Evolutionary conservation across 2,797 vertebrate genomes (phyloP).

Genomic region (Coregonus suidteri): DNA sequence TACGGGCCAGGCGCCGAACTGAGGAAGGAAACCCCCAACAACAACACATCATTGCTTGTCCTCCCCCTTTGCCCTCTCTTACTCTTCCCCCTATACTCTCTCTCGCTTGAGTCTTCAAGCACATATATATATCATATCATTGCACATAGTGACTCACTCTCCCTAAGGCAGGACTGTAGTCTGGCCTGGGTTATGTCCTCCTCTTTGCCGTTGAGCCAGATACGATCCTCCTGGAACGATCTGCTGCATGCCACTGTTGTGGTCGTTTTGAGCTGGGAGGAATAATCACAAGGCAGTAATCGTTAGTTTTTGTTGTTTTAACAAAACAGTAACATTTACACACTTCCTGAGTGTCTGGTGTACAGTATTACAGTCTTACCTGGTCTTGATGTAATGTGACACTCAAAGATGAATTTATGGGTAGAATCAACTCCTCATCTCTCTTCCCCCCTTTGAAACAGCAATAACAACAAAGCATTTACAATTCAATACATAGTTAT

Average conservation of each 20-base stretch:
- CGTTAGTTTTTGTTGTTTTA: too few species aligned
- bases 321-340: too few species aligned
- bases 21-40: not conserved
- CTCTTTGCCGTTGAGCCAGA: conserved; percentile 92
- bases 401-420: conserved; percentile 94
- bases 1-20: conserved; percentile 89
- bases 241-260: conserved; percentile 85
- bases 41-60: not conserved
- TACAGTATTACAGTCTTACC: conserved; percentile 64
- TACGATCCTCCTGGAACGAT: conserved; percentile 84
- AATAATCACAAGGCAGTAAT: not conserved
- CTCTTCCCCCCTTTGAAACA: conserved; percentile 89
- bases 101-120: too few species aligned
- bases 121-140: too few species aligned
- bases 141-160: conserved; percentile 75
- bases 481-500: not conserved
- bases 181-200: conserved; percentile 83
- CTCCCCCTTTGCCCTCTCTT: not conserved
- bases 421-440: conserved; percentile 88
- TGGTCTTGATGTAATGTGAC: conserved; percentile 95
- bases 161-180: conserved; percentile 88
- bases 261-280: conserved; percentile 86
- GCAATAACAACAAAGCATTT: not conserved
- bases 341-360: not conserved
- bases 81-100: too few species aligned